phyloP scores from a whole-genome alignment of 2,797 vertebrate genomes.

The Thripadectes ignobilis region DNA sequence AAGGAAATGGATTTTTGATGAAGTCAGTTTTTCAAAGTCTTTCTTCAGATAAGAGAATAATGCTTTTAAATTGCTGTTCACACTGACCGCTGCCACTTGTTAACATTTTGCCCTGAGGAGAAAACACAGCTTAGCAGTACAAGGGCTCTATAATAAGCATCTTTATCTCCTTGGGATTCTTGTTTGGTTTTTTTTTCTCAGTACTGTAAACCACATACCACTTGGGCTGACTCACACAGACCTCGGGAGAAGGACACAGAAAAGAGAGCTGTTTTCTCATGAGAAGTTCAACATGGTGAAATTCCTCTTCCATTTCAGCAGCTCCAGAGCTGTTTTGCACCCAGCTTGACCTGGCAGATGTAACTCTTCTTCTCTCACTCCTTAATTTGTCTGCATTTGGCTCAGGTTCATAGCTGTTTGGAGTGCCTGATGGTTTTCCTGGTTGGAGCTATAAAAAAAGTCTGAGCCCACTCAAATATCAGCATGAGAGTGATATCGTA shows the following conservation, averaged over 20 bases:
- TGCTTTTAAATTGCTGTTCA: conserved; percentile 24
- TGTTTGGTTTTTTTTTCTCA: not conserved
- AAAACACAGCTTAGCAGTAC: conserved; percentile 20
- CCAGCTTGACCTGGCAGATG: conserved; percentile 83
- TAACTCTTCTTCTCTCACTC: conserved; percentile 81
- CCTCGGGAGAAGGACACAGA: not conserved
- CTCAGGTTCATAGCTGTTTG: conserved; percentile 62
- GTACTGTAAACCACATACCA: conserved; percentile 34
- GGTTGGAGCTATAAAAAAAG: conserved; percentile 51
- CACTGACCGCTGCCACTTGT: not conserved
- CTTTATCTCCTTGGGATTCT: conserved; percentile 21
- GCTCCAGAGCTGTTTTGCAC: conserved; percentile 54
- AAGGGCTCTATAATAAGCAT: conserved; percentile 47
- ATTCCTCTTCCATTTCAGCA: conserved; percentile 63
- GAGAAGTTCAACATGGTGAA: conserved; percentile 33
- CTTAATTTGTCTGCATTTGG: conserved; percentile 83
- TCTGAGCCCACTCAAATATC: conserved; percentile 64
- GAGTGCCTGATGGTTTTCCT: conserved; percentile 48
- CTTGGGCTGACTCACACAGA: conserved; percentile 11
- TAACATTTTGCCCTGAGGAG: conserved; percentile 48
- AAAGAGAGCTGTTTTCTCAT: conserved; percentile 36
- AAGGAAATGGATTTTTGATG: conserved; percentile 53
- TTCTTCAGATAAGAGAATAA: conserved; percentile 15
- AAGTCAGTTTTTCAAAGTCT: conserved; percentile 37
- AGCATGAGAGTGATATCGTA: not conserved